Percentiles rank a stretch among this genome's conserved stretches.
These are phyloP conservation scores for Ricordea florida DNA, from an alignment of 92 coral and sea anemone genomes.

Conservation along the genomic window DNA sequence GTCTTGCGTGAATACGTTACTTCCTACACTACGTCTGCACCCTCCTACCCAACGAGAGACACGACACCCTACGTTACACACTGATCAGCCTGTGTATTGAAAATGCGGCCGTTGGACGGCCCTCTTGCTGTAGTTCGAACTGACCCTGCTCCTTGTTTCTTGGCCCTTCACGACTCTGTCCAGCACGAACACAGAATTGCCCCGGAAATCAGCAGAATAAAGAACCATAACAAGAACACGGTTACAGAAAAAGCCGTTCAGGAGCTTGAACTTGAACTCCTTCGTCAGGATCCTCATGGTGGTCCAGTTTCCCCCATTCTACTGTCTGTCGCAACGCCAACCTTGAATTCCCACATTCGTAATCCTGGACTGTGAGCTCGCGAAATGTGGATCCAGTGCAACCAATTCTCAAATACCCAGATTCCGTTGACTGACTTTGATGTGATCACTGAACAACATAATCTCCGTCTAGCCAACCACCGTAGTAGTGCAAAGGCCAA, in stretches of 20 bases:
- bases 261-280: too few species aligned
- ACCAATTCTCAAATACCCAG: conserved; percentile 31
- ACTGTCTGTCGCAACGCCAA: conserved; percentile 34
- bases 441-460: not conserved
- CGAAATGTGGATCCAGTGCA: conserved; percentile 69
- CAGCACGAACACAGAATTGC: conserved; percentile 28
- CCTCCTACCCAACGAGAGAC: conserved; percentile 1
- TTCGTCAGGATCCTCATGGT: too few species aligned
- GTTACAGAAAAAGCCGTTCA: conserved; percentile 40
- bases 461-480: conserved; percentile 12
- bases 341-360: conserved; percentile 50
- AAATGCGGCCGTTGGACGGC: conserved; percentile 49
- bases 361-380: conserved; percentile 20
- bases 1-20: conserved; percentile 24
- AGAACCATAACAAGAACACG: conserved; percentile 53
- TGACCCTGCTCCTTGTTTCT: conserved; percentile 35
- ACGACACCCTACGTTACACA: too few species aligned
- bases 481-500: conserved; percentile 7
- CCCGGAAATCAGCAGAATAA: conserved; percentile 20
- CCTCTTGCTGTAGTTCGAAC: conserved; percentile 33
- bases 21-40: not conserved
- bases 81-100: conserved; percentile 40
- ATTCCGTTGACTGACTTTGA: conserved; percentile 1
- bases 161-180: not conserved
- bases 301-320: too few species aligned